Evolutionary conservation across 2,113 vertebrate species (phyloP).

Genomic region (Cryptomyrus ogoouensis): DNA sequence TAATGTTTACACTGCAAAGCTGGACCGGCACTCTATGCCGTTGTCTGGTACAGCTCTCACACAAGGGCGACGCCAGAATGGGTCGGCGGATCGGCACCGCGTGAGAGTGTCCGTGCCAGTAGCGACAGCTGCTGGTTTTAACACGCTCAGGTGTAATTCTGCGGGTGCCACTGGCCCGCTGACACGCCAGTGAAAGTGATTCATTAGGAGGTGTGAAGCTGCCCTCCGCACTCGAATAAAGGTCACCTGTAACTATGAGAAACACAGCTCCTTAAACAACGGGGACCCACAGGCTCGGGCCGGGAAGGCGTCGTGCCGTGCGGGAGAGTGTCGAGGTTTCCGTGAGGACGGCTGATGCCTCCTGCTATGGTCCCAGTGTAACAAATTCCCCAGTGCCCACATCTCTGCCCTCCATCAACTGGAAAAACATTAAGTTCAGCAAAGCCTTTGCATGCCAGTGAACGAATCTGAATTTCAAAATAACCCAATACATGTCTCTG

Average conservation of each 20-base stretch:
- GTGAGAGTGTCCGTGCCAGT: neutral
- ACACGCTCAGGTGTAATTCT: slow-evolving; percentile 1
- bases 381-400: neutral
- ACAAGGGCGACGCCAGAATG: neutral
- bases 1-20: neutral
- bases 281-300: neutral
- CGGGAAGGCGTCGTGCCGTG: too few relatives aligned
- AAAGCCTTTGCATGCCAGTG: neutral
- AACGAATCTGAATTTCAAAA: neutral
- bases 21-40: neutral
- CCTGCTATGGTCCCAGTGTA: neutral
- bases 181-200: neutral
- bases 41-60: neutral
- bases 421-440: neutral
- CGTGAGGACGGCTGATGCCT: neutral
- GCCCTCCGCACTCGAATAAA: neutral
- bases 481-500: neutral
- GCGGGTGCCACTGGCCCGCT: neutral
- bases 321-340: neutral
- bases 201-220: slow-evolving; percentile 2
- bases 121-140: neutral
- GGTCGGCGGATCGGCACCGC: neutral
- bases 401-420: neutral
- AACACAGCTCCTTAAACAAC: neutral
- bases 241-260: neutral